A percentile compares a stretch with the other conserved stretches of the same genome.
Conservation (phyloP, 2,797 vertebrate genomes). For the Myotis planiceps region DNA sequence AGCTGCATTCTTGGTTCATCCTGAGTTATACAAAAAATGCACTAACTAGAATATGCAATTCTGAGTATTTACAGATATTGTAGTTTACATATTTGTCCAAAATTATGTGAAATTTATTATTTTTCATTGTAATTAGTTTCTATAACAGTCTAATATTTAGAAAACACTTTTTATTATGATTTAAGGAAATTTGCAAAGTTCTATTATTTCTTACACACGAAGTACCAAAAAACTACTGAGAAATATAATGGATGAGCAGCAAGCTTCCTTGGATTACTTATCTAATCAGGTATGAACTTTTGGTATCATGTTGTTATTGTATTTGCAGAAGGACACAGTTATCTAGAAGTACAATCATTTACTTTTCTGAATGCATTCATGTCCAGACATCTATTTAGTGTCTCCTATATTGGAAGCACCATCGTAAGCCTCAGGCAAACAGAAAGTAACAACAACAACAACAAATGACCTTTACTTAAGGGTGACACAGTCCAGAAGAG, state of each 20-base stretch:
- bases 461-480: neutral
- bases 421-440: neutral
- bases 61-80: conserved; percentile 31
- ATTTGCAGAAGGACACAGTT: neutral
- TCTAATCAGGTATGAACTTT: conserved; percentile 89
- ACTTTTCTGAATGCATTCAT: neutral
- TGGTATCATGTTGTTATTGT: neutral
- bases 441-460: neutral
- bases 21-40: conserved; percentile 4
- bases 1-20: neutral
- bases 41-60: neutral
- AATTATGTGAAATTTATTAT: conserved; percentile 26
- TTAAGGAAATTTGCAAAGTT: conserved; percentile 93
- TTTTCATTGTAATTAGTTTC: conserved; percentile 53
- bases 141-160: conserved; percentile 13
- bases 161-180: conserved; percentile 68
- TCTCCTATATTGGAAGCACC: neutral
- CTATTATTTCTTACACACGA: conserved; percentile 92
- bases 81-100: conserved; percentile 24
- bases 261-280: conserved; percentile 93
- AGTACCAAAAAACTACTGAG: conserved; percentile 93
- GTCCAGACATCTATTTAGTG: neutral
- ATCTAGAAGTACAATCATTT: neutral
- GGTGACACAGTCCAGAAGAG: neutral
- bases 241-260: conserved; percentile 94